Percentiles rank a stretch among this genome's conserved stretches.
Evolutionary conservation across 2,113 vertebrate genomes (phyloP).

Genomic region (Natator depressus): DNA sequence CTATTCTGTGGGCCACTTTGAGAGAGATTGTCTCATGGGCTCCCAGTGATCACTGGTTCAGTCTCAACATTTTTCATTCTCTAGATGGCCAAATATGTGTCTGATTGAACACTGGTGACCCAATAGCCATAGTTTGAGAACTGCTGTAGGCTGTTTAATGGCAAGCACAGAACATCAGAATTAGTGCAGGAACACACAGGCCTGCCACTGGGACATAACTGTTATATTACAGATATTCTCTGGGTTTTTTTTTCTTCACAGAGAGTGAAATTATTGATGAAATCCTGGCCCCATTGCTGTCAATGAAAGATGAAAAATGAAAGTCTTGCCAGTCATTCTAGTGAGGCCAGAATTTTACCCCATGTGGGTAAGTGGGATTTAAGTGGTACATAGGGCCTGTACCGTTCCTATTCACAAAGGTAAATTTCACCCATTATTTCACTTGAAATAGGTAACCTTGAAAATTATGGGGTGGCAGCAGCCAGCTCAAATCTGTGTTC

Average conservation of each 20-base stretch:
- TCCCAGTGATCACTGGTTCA: not conserved
- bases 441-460: not conserved
- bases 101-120: not conserved
- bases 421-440: not conserved
- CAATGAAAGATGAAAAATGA: not conserved
- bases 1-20: not conserved
- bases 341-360: not conserved
- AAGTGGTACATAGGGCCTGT: not conserved
- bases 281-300: not conserved
- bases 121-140: not conserved
- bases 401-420: not conserved
- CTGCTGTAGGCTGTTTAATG: not conserved
- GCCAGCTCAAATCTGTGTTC: not conserved
- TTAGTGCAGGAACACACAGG: not conserved
- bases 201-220: accelerated
- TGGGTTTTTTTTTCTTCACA: not conserved
- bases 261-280: not conserved
- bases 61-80: not conserved
- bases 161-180: not conserved
- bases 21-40: not conserved
- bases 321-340: accelerated
- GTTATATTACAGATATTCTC: accelerated
- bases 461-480: not conserved
- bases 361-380: not conserved
- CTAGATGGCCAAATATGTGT: not conserved